phyloP scores from a whole-genome alignment of 2,888 invertebrate genomes.

The Junonia oenone region DNA sequence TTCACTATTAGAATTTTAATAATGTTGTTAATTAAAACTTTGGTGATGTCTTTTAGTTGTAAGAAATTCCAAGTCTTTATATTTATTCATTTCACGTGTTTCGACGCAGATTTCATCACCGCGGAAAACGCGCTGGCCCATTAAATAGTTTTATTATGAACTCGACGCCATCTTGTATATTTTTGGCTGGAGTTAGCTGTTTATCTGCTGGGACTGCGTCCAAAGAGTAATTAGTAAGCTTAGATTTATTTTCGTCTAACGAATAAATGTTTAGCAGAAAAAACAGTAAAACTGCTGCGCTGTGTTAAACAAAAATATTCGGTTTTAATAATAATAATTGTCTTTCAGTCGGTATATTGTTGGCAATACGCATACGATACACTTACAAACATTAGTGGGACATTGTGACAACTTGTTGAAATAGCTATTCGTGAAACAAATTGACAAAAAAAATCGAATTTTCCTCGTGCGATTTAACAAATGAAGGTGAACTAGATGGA shows the following conservation, averaged over 20 bases:
- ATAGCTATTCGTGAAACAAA: slow-evolving; percentile 20
- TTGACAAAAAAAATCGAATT: slow-evolving; percentile 9
- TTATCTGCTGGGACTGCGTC: slow-evolving; percentile 77
- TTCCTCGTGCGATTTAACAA: not conserved
- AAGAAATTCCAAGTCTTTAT: slow-evolving; percentile 33
- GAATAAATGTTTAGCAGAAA: slow-evolving; percentile 41
- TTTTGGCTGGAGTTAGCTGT: slow-evolving; percentile 77
- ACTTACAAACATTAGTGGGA: slow-evolving; percentile 10
- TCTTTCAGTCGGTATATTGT: slow-evolving; percentile 9
- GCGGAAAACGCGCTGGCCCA: slow-evolving; percentile 79
- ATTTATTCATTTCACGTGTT: slow-evolving; percentile 71
- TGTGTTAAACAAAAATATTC: not conserved
- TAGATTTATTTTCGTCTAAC: slow-evolving; percentile 60
- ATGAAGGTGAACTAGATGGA: slow-evolving; percentile 14
- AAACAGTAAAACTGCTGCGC: slow-evolving; percentile 19
- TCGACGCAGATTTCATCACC: slow-evolving; percentile 77
- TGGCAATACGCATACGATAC: slow-evolving; percentile 9
- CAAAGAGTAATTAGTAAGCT: slow-evolving; percentile 75
- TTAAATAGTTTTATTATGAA: slow-evolving; percentile 80
- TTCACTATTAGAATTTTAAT: too few relatives aligned
- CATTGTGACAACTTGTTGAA: slow-evolving; percentile 24
- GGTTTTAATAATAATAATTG: slow-evolving; percentile 9
- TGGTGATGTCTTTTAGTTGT: not conserved
- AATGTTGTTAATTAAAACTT: not conserved
- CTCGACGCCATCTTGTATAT: slow-evolving; percentile 78